These are phyloP conservation scores for Synergus laeviventris DNA, from an alignment of 2,888 invertebrate species.

Conservation along the genomic window DNA sequence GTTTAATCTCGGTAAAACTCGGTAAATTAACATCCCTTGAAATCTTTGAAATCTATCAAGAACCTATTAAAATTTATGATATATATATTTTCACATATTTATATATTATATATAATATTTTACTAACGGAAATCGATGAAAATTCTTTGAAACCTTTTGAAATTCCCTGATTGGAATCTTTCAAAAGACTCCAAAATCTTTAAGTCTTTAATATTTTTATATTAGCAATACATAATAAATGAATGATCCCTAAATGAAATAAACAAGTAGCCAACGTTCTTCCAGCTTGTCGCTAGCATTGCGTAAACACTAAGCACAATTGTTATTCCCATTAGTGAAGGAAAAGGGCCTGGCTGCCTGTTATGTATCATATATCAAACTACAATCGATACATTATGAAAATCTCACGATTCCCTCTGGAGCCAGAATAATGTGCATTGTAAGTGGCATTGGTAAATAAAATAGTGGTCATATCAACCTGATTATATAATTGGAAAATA, in stretches of 20 bases:
- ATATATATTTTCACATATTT: no score
- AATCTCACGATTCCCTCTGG: not conserved
- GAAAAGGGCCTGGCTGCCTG: not conserved
- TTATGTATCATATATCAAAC: slow-evolving; percentile 20
- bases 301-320: not conserved
- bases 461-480: not conserved
- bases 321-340: not conserved
- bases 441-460: not conserved
- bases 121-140: no score
- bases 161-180: no score
- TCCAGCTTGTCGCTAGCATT: not conserved
- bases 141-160: no score
- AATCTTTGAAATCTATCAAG: no score
- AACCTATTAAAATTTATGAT: no score
- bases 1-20: no score
- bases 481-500: not conserved
- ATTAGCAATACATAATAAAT: no score
- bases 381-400: slow-evolving; percentile 27
- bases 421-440: not conserved
- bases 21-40: no score
- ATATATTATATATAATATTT: no score
- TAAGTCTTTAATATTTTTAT: no score
- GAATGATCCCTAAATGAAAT: not conserved
- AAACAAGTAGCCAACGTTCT: slow-evolving; percentile 20
- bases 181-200: no score